phyloP scores from a whole-genome alignment of 2,888 invertebrate genomes.

The Tiliacea citrago region DNA sequence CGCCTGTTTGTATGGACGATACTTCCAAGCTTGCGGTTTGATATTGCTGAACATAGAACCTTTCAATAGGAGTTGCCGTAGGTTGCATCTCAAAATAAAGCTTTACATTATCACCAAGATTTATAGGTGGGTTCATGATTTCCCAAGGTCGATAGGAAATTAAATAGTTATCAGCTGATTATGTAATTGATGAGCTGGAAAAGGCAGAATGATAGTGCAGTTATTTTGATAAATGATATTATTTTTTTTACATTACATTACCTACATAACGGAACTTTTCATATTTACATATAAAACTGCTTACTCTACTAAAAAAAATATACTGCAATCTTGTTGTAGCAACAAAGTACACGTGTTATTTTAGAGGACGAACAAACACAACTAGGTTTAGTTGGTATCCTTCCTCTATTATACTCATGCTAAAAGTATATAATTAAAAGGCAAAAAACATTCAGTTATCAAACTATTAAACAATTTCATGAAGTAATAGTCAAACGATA shows the following conservation, averaged over 20 bases:
- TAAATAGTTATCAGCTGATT: neutral
- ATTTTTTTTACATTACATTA: too few relatives aligned
- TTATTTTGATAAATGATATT: too few relatives aligned
- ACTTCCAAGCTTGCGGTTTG: constrained; percentile 53
- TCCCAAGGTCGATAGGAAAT: neutral
- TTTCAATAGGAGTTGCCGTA: neutral
- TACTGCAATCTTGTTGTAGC: neutral
- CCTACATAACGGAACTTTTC: neutral
- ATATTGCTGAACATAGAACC: constrained; percentile 33
- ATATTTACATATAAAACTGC: neutral
- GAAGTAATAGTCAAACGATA: constrained; percentile 63
- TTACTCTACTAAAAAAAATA: neutral
- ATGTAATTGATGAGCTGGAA: neutral
- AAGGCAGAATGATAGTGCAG: neutral
- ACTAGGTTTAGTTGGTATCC: constrained; percentile 5
- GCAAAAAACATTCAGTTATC: constrained; percentile 51
- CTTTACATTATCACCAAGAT: neutral
- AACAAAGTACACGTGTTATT: constrained; percentile 15
- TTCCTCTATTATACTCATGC: constrained; percentile 16
- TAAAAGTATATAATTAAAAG: constrained; percentile 15
- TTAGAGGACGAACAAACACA: neutral
- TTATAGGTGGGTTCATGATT: neutral
- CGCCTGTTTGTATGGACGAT: constrained; percentile 40
- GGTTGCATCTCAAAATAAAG: too few relatives aligned
- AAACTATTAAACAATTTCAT: constrained; percentile 56